Evolutionary conservation across 2,888 invertebrate species (phyloP).

Genomic region (Chrysotoxum bicinctum): DNA sequence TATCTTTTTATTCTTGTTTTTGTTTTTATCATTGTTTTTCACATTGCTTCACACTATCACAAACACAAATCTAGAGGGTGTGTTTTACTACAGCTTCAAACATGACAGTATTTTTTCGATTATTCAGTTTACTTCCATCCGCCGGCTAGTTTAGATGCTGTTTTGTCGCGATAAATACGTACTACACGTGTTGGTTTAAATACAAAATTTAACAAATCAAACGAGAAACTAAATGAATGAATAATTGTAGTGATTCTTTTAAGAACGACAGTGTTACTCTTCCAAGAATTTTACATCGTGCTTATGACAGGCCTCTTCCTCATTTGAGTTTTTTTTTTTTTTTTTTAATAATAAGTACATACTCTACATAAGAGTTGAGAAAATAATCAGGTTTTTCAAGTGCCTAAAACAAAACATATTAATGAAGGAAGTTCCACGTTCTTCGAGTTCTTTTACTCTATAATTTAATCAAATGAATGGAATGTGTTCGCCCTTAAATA

Average conservation of each 20-base stretch:
- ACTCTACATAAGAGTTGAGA: no score
- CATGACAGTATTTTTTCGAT: conserved; percentile 19
- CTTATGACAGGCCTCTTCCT: neutral
- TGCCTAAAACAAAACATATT: neutral
- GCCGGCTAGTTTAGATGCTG: conserved; percentile 52
- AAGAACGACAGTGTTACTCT: neutral
- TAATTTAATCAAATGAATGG: neutral
- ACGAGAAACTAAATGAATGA: neutral
- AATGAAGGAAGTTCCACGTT: neutral
- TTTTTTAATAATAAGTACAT: neutral
- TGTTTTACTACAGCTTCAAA: conserved; percentile 9
- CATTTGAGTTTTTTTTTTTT: neutral
- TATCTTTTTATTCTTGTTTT: neutral
- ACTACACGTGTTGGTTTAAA: conserved; percentile 37
- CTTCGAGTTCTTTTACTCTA: neutral
- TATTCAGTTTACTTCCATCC: conserved; percentile 65
- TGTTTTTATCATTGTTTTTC: neutral
- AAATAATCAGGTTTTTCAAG: neutral
- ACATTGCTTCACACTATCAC: neutral
- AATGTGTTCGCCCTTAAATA: neutral
- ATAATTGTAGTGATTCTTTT: neutral
- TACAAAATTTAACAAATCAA: neutral
- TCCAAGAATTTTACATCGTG: neutral
- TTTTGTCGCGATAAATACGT: neutral
- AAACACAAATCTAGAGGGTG: neutral